Evolutionary conservation across 92 coral and sea anemone genomes (phyloP), one percentile per base, ranked within the genome.

Genomic region (Virgularia gustaviana): DNA sequence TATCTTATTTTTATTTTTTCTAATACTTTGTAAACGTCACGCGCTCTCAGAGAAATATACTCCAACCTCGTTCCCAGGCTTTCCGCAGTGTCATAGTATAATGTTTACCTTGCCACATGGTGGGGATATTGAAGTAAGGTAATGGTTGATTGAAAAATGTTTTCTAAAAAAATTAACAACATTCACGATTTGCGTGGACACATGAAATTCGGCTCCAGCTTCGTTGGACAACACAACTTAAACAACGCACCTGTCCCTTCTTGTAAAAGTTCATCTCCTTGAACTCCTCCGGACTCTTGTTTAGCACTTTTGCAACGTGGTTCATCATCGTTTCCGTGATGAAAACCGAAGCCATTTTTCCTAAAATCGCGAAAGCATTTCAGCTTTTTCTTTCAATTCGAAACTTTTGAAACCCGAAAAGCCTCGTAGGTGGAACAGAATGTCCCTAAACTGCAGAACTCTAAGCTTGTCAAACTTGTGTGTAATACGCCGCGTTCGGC

Each of bases 181-280:
- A 51, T 8, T 9, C 19, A 10, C 3, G 16, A 16, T 25, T 47
- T 25, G 22, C 22, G 20, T 16, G 55, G 4, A 25, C 16, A 47
- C 2, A 47, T 47, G 16, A 25, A 47, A 47, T 47, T 13, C 22
- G 16, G 16, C 4, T 47, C 4, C 16, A 47, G 2, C 20, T 4
- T 25, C 2, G 4, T 43, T 43, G 51, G 51, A 43, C n/a, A n/a
- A n/a, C n/a, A n/a, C n/a, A n/a, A n/a, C n/a, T n/a, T n/a, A n/a
- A n/a, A n/a, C n/a, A n/a, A n/a, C n/a, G n/a, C n/a, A n/a, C 97
- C 90, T 90, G 90, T 47, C 91, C 91, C 67, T 85, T 88, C 56
- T 85, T 68, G 63, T 90, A 90, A 25, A 90, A 71, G 49, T 90
- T 90, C 5, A 78, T 75, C 65, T 88, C 79, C 45, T 87, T 80